Evolutionary conservation across 2,113 vertebrate genomes (phyloP).

Genomic region (Podarcis raffonei): DNA sequence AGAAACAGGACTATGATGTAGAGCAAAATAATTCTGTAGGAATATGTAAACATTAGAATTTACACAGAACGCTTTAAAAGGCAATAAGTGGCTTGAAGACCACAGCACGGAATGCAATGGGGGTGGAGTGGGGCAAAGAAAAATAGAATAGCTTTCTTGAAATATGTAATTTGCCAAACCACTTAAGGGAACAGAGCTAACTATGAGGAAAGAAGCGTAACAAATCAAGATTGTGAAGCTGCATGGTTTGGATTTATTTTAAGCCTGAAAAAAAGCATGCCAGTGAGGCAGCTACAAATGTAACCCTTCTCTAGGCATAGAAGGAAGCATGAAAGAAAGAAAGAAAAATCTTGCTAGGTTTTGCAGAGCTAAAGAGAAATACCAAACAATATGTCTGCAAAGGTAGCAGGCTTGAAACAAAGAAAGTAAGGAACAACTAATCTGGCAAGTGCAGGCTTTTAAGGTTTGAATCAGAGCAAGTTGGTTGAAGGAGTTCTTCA

Average conservation of each 20-base stretch:
- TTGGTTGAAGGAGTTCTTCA: conserved; percentile 35
- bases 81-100: conserved; percentile 5
- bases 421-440: conserved; percentile 10
- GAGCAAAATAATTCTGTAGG: neutral
- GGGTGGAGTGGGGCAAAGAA: neutral
- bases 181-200: conserved; percentile 20
- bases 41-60: neutral
- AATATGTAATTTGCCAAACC: conserved; percentile 37
- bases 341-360: neutral
- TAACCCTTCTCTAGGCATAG: conserved; percentile 45
- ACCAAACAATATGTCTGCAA: conserved; percentile 47
- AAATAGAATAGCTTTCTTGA: conserved; percentile 14
- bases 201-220: conserved; percentile 19
- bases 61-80: conserved; percentile 28
- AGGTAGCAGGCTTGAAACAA: conserved; percentile 28
- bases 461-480: conserved; percentile 41
- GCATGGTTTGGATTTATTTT: conserved; percentile 28
- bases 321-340: conserved; percentile 47
- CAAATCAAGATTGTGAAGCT: conserved; percentile 29
- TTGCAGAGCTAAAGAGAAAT: conserved; percentile 29
- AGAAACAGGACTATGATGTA: neutral
- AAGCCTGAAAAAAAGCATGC: conserved; percentile 6
- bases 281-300: conserved; percentile 14
- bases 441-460: conserved; percentile 35
- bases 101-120: neutral